These are phyloP conservation scores for Colistium nudipinnis DNA, from an alignment of 2,113 vertebrate genomes.

Conservation along the genomic window DNA sequence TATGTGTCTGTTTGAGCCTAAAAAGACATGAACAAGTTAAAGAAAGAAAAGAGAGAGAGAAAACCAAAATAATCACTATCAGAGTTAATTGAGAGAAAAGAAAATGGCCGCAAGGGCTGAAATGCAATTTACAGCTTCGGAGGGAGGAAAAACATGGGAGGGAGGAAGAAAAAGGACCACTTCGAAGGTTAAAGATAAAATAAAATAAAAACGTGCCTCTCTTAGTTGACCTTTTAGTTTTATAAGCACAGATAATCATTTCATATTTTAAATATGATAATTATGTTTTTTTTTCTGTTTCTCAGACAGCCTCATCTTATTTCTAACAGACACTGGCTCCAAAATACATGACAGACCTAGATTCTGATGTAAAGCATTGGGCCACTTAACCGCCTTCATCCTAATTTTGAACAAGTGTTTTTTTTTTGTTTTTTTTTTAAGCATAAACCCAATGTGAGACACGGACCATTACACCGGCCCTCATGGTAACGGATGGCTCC, in stretches of 20 bases:
- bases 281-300: too few relatives aligned
- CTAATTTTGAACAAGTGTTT: background rate
- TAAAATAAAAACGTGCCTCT: too few relatives aligned
- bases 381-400: background rate
- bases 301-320: too few relatives aligned
- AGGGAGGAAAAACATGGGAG: background rate
- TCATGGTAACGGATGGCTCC: background rate
- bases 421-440: too few relatives aligned
- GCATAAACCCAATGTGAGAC: background rate
- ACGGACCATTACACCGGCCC: background rate
- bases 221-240: background rate
- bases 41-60: background rate
- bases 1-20: background rate
- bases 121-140: conserved; percentile 48
- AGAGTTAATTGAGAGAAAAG: conserved; percentile 46
- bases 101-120: conserved; percentile 38
- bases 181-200: background rate
- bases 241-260: background rate
- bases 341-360: background rate
- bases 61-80: conserved; percentile 26
- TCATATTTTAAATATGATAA: too few relatives aligned
- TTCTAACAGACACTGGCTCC: too few relatives aligned
- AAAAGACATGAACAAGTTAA: background rate
- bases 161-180: background rate
- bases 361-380: background rate